These are phyloP conservation scores for Tragelaphus scriptus DNA, from an alignment of 2,113 vertebrate genomes.

Conservation along the genomic window DNA sequence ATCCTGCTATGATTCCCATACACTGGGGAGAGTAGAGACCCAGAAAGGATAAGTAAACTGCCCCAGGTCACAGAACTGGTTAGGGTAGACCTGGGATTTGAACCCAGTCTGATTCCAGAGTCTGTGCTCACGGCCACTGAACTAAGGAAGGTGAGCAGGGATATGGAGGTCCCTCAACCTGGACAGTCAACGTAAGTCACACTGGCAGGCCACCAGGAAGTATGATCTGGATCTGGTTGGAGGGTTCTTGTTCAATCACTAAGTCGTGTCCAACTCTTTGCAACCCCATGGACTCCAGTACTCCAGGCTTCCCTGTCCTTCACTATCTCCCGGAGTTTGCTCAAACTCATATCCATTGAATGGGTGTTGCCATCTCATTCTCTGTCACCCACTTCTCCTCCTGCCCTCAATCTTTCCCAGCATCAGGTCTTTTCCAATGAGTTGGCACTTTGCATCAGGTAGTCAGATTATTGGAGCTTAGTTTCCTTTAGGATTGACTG, in stretches of 20 bases:
- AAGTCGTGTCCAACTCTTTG: background rate
- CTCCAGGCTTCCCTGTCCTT: background rate
- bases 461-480: background rate
- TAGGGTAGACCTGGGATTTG: background rate
- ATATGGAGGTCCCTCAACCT: background rate
- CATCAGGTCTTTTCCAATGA: background rate
- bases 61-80: background rate
- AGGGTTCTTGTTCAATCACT: background rate
- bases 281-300: background rate
- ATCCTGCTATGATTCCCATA: background rate
- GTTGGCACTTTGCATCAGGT: background rate
- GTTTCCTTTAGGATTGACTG: background rate
- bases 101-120: background rate
- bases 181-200: background rate
- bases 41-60: background rate
- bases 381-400: background rate
- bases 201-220: background rate
- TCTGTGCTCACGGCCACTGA: background rate
- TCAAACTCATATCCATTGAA: background rate
- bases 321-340: background rate
- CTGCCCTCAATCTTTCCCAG: background rate
- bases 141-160: background rate
- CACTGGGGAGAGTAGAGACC: background rate
- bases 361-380: background rate
- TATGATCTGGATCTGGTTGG: background rate